A percentile compares a stretch with the other conserved stretches of the same genome.
Evolutionary conservation across 2,797 vertebrate species (phyloP).

Genomic region (Dryobates pubescens): DNA sequence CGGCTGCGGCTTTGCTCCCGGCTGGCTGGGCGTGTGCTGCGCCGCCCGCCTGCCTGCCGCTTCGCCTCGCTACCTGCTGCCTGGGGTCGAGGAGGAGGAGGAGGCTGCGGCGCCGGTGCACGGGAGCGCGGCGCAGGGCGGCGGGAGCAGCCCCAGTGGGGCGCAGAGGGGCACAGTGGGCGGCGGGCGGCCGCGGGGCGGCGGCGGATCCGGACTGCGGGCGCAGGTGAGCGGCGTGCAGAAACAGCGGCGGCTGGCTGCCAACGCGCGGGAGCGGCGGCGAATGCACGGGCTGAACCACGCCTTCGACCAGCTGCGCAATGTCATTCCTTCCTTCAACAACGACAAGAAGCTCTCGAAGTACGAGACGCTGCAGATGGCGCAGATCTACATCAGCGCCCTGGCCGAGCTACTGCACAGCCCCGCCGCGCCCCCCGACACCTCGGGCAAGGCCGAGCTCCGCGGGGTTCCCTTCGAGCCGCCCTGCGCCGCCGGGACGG

Average conservation of each 20-base stretch:
- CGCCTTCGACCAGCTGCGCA: constrained; percentile 95
- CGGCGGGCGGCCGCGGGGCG: constrained; percentile 81
- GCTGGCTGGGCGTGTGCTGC: constrained; percentile 88
- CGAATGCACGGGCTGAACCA: constrained; percentile 97
- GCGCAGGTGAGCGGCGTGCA: constrained; percentile 82
- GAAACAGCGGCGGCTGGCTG: constrained; percentile 91
- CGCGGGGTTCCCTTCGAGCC: constrained; percentile 57
- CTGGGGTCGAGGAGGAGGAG: constrained; percentile 33
- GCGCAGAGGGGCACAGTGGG: constrained; percentile 72
- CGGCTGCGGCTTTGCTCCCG: constrained; percentile 85
- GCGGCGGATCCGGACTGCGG: constrained; percentile 62
- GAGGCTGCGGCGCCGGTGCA: not conserved
- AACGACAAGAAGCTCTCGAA: constrained; percentile 98
- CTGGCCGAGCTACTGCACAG: constrained; percentile 90
- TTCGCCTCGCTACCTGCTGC: constrained; percentile 32
- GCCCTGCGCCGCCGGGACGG: not conserved
- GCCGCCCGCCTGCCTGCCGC: constrained; percentile 83
- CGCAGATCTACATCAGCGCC: constrained; percentile 97
- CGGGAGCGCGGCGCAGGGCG: not conserved
- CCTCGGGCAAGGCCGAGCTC: constrained; percentile 15
- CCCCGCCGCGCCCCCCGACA: constrained; percentile 30
- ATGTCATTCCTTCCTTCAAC: constrained; percentile 95
- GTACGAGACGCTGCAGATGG: constrained; percentile 97
- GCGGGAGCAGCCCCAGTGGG: constrained; percentile 48
- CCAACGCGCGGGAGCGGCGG: constrained; percentile 93